A percentile compares a stretch with the other conserved stretches of the same genome.
phyloP scores from a whole-genome alignment of 2,797 vertebrate genomes.

The Alosa sapidissima region DNA sequence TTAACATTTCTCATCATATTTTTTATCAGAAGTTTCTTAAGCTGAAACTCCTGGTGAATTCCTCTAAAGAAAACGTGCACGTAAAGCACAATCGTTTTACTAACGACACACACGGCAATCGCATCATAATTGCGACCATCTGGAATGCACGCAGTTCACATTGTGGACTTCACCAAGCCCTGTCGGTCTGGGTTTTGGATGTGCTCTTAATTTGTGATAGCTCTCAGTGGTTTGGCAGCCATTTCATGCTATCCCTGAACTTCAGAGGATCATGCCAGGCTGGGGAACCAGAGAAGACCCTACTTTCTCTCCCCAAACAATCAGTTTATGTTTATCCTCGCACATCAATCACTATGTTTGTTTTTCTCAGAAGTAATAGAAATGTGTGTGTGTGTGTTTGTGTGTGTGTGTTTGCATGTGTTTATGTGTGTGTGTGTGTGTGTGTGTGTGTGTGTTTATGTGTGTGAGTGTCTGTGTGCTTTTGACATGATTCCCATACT shows the following conservation, averaged over 20 bases:
- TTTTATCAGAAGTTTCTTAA: not conserved
- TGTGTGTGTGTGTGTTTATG: no score
- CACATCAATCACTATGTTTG: not conserved
- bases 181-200: constrained; percentile 10
- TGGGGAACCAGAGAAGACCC: not conserved
- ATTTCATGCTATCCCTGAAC: not conserved
- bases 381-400: no score
- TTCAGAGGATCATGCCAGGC: not conserved
- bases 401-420: no score
- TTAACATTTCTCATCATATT: not conserved
- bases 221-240: not conserved
- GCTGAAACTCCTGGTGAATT: not conserved
- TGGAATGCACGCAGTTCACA: not conserved
- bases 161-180: not conserved
- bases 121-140: not conserved
- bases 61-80: not conserved
- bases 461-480: no score
- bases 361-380: not conserved
- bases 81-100: not conserved
- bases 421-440: no score
- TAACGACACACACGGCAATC: not conserved
- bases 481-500: not conserved
- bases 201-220: constrained; percentile 32
- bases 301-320: not conserved
- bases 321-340: constrained; percentile 7